A percentile compares a stretch with the other conserved stretches of the same genome.
These are phyloP conservation scores for Synergus japonicus DNA, from an alignment of 2,888 invertebrate genomes.

Conservation along the genomic window DNA sequence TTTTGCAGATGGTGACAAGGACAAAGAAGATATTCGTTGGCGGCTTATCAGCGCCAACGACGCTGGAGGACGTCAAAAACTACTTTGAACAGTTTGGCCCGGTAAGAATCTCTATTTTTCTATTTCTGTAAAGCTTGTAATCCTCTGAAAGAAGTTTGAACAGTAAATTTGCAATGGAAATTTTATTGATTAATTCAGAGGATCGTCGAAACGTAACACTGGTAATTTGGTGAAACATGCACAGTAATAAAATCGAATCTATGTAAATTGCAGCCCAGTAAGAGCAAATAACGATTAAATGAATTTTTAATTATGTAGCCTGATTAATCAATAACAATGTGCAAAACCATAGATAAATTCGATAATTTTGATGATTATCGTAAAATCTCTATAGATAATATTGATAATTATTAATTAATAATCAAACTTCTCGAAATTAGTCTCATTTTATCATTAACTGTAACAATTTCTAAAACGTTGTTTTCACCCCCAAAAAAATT, in stretches of 20 bases:
- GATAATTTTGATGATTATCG: neutral
- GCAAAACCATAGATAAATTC: neutral
- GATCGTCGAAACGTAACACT: neutral
- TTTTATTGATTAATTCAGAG: neutral
- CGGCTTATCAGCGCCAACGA: conserved; percentile 99
- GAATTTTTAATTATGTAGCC: neutral
- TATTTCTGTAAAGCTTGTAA: neutral
- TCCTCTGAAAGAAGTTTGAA: neutral
- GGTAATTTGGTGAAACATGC: neutral
- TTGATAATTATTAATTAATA: neutral
- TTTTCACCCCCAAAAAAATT: neutral
- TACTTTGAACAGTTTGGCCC: conserved; percentile 99
- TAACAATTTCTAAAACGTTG: neutral
- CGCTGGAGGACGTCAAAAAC: conserved; percentile 99
- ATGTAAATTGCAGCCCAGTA: conserved; percentile 3
- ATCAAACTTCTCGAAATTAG: too few relatives aligned
- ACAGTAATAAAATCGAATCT: neutral
- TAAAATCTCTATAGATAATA: neutral
- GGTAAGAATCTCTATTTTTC: conserved; percentile 84
- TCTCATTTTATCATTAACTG: neutral
- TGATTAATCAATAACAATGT: neutral
- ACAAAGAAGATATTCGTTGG: conserved; percentile 99
- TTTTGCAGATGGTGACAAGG: conserved; percentile 98
- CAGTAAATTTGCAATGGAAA: neutral
- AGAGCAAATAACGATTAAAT: conserved; percentile 8